phyloP scores from a whole-genome alignment of 2,888 invertebrate species.

The Mesochorus sp. region DNA sequence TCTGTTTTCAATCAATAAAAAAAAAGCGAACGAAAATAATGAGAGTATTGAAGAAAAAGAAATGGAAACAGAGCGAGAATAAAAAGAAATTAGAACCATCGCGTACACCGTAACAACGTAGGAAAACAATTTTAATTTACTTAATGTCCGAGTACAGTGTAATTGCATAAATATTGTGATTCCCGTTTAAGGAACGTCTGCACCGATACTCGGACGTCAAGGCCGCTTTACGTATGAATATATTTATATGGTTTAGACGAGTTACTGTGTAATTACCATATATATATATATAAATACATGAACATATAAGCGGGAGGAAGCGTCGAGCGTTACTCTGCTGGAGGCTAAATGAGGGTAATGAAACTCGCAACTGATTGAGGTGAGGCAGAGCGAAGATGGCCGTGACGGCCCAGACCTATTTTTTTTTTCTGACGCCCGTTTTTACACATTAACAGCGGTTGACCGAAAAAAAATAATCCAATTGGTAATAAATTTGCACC shows the following conservation, averaged over 20 bases:
- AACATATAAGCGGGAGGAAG: constrained; percentile 29
- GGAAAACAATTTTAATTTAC: neutral
- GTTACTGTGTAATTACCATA: neutral
- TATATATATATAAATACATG: too few relatives aligned
- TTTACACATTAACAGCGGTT: constrained; percentile 14
- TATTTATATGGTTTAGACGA: constrained; percentile 9
- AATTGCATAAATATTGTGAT: constrained; percentile 23
- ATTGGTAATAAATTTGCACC: neutral
- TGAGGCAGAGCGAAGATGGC: constrained; percentile 41
- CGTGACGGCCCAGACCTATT: constrained; percentile 56
- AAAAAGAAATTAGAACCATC: neutral
- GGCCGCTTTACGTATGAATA: constrained; percentile 8
- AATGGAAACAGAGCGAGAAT: neutral
- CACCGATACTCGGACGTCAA: constrained; percentile 30
- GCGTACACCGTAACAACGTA: neutral
- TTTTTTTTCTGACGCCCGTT: constrained; percentile 16
- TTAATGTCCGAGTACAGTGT: constrained; percentile 6
- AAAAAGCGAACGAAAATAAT: neutral
- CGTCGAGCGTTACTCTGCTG: constrained; percentile 34
- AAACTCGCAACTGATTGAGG: constrained; percentile 67
- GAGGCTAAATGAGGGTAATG: constrained; percentile 73
- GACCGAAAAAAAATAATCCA: constrained; percentile 10
- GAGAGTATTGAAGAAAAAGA: neutral
- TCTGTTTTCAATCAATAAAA: too few relatives aligned
- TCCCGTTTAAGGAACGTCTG: constrained; percentile 30